Base-by-base conservation (phyloP, 2,888 invertebrate species). In the Aelia acuminata region DNA sequence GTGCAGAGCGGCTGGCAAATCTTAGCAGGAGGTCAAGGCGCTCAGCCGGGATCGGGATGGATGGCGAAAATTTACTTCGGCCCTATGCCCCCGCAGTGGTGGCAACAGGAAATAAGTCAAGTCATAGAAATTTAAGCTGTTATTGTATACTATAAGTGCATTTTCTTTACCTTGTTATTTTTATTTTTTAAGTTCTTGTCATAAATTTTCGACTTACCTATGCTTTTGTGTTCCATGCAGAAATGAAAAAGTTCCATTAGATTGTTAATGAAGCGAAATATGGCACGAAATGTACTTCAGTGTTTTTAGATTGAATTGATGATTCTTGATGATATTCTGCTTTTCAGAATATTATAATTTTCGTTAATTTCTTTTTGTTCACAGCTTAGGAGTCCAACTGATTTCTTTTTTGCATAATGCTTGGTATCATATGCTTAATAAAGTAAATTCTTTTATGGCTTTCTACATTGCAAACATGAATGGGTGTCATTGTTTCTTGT, bases 301-400 rank as follows among this genome's bases (percentile, higher is more conserved):
- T 97, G 90, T 99, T 99, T 93, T 96, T 97, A 88, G 97, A 98
- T 91, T 95, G 99, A 92, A 99, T 99, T 43, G 99, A 99, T 92
- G 98, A 99, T 92, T 97, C 98, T n/a, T n/a, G n/a, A n/a, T n/a
- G n/a, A n/a, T n/a, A n/a, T 4, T 99, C 99, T 88, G 99, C 99
- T 90, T 96, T 97, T 93, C 99, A n/a, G n/a, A 99, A 93, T 99
- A 99, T 94, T 99, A n/a, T n/a, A n/a, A n/a, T 99, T 92, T 98
- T 94, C 93, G 94, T 94, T 63, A 84, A 47, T 70, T 63, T 18
- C 31, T 63, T 18, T 63, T 57, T 63, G 5, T 18, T 63, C 22
- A 11, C n/a, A 80, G 7, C 18, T 75, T 20, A 5, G 39, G 11
- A 5, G 8, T 39, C 22, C 11, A 75, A 18, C 8, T 75, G 20